Evolutionary conservation across 92 coral and sea anemone genomes (phyloP).

Genomic region (Zoanthus gigantus): DNA sequence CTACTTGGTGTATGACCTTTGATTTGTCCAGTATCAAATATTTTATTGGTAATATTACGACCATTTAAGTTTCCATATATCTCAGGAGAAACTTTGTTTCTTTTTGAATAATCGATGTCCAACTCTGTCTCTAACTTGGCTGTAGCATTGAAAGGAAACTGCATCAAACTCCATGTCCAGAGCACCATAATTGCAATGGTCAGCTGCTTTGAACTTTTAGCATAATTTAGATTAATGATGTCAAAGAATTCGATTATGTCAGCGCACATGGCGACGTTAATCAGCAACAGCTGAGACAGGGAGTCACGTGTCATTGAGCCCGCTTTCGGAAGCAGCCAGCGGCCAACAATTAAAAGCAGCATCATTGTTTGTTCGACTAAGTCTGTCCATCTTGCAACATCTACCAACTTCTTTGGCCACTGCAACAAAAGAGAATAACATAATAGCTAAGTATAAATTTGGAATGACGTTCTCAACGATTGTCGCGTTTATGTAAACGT

Average conservation of each 20-base stretch:
- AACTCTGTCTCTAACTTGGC: constrained; percentile 75
- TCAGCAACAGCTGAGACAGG: constrained; percentile 89
- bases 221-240: constrained; percentile 76
- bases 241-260: constrained; percentile 98
- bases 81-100: constrained; percentile 24
- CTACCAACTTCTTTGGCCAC: constrained; percentile 21
- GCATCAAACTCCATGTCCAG: constrained; percentile 97
- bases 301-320: constrained; percentile 89
- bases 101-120: constrained; percentile 9
- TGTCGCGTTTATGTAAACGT: too few relatives aligned
- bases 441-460: neutral
- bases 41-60: neutral
- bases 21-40: neutral
- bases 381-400: constrained; percentile 74
- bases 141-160: constrained; percentile 94
- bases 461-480: neutral
- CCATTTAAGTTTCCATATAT: neutral
- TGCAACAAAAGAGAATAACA: neutral
- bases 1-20: constrained; percentile 21
- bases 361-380: constrained; percentile 91
- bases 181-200: constrained; percentile 77
- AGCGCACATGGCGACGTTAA: constrained; percentile 97
- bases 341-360: constrained; percentile 91
- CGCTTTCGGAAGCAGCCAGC: constrained; percentile 95
- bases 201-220: constrained; percentile 69